Evolutionary conservation across 2,888 invertebrate species (phyloP).

Genomic region (Acanthopleura granulata): DNA sequence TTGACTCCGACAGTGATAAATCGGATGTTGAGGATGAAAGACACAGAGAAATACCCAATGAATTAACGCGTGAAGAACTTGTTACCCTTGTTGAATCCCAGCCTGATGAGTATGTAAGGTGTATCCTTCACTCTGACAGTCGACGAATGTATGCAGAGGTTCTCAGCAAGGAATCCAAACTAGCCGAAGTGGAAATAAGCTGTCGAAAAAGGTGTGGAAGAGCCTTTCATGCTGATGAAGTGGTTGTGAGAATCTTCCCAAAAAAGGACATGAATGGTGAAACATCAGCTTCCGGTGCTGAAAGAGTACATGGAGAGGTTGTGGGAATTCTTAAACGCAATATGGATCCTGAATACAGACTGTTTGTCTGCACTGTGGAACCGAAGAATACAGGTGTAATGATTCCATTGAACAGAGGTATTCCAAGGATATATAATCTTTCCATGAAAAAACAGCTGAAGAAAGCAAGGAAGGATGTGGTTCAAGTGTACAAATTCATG

Average conservation of each 20-base stretch:
- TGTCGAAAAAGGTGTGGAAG: slow-evolving; percentile 47
- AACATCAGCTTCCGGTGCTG: slow-evolving; percentile 13
- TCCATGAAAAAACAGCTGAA: slow-evolving; percentile 34
- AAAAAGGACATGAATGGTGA: slow-evolving; percentile 28
- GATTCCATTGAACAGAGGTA: slow-evolving; percentile 53
- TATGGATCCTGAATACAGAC: slow-evolving; percentile 43
- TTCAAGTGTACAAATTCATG: slow-evolving; percentile 47
- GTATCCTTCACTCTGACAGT: slow-evolving; percentile 41
- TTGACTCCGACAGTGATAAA: slow-evolving; percentile 31
- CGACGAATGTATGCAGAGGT: slow-evolving; percentile 36
- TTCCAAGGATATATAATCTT: slow-evolving; percentile 54
- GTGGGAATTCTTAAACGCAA: slow-evolving; percentile 53
- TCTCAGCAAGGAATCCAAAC: slow-evolving; percentile 20
- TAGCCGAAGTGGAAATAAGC: slow-evolving; percentile 35
- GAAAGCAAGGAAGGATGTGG: slow-evolving; percentile 42
- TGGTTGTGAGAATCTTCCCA: slow-evolving; percentile 53
- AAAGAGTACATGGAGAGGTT: slow-evolving; percentile 45
- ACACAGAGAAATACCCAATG: slow-evolving; percentile 22
- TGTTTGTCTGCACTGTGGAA: slow-evolving; percentile 59
- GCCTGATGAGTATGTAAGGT: slow-evolving; percentile 42
- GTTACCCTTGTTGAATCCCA: slow-evolving; percentile 37
- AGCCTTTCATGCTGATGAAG: slow-evolving; percentile 57
- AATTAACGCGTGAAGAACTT: slow-evolving; percentile 34
- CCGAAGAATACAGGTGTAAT: slow-evolving; percentile 52
- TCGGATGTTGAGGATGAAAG: slow-evolving; percentile 21